Evolutionary conservation across 2,797 vertebrate species (phyloP).

Genomic region (Acomys russatus): DNA sequence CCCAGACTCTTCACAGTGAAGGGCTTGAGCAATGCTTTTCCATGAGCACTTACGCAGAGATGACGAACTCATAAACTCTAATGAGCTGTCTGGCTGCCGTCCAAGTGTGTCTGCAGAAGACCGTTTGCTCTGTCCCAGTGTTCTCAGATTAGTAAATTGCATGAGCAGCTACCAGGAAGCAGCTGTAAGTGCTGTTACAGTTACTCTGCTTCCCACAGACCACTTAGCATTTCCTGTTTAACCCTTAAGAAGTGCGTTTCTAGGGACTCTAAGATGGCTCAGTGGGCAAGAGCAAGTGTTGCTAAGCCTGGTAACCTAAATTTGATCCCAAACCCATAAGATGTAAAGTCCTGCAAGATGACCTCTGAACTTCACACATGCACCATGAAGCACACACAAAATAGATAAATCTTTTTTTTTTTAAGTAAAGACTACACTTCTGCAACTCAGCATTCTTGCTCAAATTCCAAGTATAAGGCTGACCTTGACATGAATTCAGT

Average conservation of each 20-base stretch:
- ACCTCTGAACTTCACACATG: background rate
- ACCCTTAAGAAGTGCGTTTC: background rate
- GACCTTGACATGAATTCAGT: background rate
- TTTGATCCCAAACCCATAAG: background rate
- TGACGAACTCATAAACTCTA: background rate
- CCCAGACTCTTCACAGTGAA: background rate
- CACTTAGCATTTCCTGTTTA: background rate
- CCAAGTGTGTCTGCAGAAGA: background rate
- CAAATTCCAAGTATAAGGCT: background rate
- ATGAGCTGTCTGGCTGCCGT: background rate
- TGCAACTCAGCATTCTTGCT: background rate
- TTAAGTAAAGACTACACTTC: background rate
- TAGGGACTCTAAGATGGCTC: background rate
- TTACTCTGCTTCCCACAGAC: background rate
- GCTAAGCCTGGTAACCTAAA: background rate
- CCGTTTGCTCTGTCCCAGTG: conserved; percentile 15
- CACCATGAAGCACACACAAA: background rate
- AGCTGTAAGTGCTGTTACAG: background rate
- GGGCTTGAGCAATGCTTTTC: background rate
- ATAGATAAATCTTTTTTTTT: background rate
- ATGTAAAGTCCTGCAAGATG: background rate
- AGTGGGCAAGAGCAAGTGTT: background rate
- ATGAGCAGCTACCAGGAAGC: background rate
- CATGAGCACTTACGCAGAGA: background rate
- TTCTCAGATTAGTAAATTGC: conserved; percentile 9